Evolutionary conservation across 23 tunicate genomes (phyloP), one percentile per base, ranked within the genome.

Genomic region (Clavelina lepadiformis): DNA sequence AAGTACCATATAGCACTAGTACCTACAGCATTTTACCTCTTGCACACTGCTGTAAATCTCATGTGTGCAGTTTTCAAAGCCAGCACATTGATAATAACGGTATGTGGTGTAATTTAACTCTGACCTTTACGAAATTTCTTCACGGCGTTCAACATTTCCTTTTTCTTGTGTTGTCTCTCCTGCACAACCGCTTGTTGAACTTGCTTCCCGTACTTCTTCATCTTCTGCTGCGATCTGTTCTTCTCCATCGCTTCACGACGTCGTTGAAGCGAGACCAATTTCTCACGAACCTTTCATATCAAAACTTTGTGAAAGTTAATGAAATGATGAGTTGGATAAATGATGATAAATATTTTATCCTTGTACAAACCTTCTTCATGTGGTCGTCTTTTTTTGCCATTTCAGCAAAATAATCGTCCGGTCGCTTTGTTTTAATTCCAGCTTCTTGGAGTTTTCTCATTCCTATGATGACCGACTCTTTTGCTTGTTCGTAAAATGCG

Each of bases 371-470:
- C 75, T 82, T 91, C 70, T 89, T 89, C 99, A 94, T 94, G 69
- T 94, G 99, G 30, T 94, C 99, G 67, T 94, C 99, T 63, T 80
- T 81, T 55, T 94, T 94, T 11, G 95, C 99, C 99, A 94, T 94
- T 75, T 94, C 95, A 20, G 95, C 95, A 67, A 86, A 94, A 49
- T 80, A 94, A 65, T 94, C 99, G 6, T 79, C 79, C 26, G 91
- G 86, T 37, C 91, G 30, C 32, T 27, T 37, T 6, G 86, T 82
- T 28, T 41, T 51, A 32, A 82, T 64, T 19, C 91, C 79, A 24
- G 73, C 80, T 11, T 56, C 50, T 26, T 82, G 93, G 26, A 76
- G 72, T 3, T 51, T 38, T 18, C 52, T 60, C n/a, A 82, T 69
- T 7, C 80, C 91, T 4, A 62, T 6, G 31, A 82, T 27, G 5